Evolutionary conservation across 1,140 invertebrate species (phyloP).

Genomic region (Sarcophaga bullata): DNA sequence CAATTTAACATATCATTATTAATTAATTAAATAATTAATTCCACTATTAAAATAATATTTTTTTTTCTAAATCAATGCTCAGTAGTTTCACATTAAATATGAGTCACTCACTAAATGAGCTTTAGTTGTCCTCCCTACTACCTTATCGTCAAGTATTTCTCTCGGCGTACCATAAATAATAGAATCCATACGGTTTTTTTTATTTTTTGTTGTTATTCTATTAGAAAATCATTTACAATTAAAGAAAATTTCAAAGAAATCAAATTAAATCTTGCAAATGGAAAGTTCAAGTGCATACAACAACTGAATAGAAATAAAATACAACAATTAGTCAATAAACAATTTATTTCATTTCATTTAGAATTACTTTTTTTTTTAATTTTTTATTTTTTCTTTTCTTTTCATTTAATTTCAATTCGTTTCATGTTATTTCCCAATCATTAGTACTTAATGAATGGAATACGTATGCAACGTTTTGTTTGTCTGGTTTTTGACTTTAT

Average conservation of each 20-base stretch:
- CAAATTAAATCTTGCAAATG: not conserved
- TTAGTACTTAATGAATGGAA: not conserved
- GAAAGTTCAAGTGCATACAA: not conserved
- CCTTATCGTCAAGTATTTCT: no score
- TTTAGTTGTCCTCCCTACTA: no score
- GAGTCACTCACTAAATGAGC: no score
- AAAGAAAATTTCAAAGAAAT: not conserved
- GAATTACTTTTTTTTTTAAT: not conserved
- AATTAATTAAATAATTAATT: no score
- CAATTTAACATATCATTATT: no score
- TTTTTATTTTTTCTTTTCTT: no score
- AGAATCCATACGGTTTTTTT: not conserved
- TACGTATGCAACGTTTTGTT: not conserved
- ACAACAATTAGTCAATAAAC: conserved; percentile 1
- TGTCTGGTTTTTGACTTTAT: conserved; percentile 16
- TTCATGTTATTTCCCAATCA: not conserved
- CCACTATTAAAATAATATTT: no score
- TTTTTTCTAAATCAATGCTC: no score
- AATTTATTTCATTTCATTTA: not conserved
- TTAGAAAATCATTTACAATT: no score
- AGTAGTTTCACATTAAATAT: no score
- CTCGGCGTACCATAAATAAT: no score
- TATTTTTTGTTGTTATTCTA: not conserved
- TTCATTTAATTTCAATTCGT: not conserved
- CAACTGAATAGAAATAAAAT: no score